Percentiles rank a stretch among this genome's conserved stretches.
Conservation (phyloP, 2,113 vertebrate genomes). For the Motacilla tschutschensis region DNA sequence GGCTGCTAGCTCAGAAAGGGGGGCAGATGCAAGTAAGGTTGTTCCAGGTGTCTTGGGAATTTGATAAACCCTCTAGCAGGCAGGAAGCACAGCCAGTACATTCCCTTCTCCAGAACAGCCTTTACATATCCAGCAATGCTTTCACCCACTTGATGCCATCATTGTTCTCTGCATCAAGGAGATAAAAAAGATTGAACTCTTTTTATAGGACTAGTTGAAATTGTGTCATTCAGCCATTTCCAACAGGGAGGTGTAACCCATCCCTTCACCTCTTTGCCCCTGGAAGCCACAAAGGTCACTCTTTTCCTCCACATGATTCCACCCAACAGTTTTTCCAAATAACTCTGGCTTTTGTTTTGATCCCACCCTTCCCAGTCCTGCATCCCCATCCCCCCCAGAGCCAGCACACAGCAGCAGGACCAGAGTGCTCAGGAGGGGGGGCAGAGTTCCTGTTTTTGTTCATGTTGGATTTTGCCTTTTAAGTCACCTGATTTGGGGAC, state of each 20-base stretch:
- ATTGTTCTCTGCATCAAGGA: background rate
- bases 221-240: background rate
- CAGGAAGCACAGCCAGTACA: background rate
- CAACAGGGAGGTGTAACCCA: background rate
- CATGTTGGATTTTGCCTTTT: background rate
- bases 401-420: background rate
- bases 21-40: background rate
- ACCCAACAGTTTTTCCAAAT: constrained; percentile 14
- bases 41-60: background rate
- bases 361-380: background rate
- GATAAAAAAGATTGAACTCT: background rate
- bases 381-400: background rate
- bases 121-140: background rate
- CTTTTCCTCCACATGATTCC: constrained; percentile 3
- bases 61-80: background rate
- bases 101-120: background rate
- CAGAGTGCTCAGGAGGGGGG: background rate
- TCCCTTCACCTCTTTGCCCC: background rate
- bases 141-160: background rate
- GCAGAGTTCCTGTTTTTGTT: constrained; percentile 32
- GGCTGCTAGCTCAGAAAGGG: background rate
- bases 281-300: background rate
- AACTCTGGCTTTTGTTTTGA: constrained; percentile 7
- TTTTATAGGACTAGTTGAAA: background rate
- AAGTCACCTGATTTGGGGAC: background rate